Evolutionary conservation across 2,113 vertebrate species (phyloP).

Genomic region (Pituophis catenifer): DNA sequence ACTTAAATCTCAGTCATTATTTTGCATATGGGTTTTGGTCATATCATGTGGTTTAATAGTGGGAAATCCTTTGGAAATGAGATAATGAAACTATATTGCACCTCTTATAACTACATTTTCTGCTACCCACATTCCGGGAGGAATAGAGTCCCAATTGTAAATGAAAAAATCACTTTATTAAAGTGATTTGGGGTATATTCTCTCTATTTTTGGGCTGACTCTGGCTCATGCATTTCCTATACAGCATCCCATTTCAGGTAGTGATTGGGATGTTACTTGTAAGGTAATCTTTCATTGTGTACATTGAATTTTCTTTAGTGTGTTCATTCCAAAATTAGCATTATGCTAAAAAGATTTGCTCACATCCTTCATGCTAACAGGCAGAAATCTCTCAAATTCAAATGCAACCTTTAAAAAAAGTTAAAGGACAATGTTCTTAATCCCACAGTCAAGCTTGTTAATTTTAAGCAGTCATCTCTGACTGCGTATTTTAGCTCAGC

Average conservation of each 20-base stretch:
- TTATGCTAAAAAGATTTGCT: background rate
- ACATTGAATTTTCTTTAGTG: background rate
- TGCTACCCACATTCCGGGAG: constrained; percentile 37
- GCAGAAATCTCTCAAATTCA: constrained; percentile 3
- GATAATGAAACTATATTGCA: background rate
- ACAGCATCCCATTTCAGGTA: background rate
- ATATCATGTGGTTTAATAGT: background rate
- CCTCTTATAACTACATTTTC: background rate
- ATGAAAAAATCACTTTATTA: constrained; percentile 2
- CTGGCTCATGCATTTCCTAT: background rate
- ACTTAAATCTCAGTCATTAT: constrained; percentile 15
- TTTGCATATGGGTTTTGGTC: constrained; percentile 10
- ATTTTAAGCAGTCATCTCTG: background rate
- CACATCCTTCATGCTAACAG: constrained; percentile 1
- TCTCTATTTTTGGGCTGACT: background rate
- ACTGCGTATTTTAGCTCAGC: constrained; percentile 10
- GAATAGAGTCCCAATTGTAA: background rate
- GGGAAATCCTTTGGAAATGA: background rate
- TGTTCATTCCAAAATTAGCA: background rate
- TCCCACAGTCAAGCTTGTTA: background rate
- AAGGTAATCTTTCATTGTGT: background rate
- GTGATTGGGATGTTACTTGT: background rate
- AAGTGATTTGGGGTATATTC: background rate
- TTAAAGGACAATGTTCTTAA: background rate
- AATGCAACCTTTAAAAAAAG: constrained; percentile 7